Base-by-base conservation (phyloP, 1,140 invertebrate species). In the Drosophila chauvacae region DNA sequence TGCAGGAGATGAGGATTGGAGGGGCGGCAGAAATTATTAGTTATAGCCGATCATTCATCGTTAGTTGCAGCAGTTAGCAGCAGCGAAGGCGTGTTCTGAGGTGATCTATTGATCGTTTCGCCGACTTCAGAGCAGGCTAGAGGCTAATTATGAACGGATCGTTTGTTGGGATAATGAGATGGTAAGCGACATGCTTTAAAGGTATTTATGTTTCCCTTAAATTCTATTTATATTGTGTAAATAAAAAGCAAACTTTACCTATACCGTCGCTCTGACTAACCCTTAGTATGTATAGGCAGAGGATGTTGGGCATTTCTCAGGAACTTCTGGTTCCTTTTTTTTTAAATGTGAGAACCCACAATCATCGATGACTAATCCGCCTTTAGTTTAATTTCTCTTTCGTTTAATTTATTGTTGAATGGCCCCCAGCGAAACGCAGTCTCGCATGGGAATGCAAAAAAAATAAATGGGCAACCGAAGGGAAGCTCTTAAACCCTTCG, bases 321-420 rank as follows among this genome's bases (percentile, higher is more conserved):
- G 61, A 86, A 86, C 74, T 75, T 57, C 41, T 59, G 39, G n/a
- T 18, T 51, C 39, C n/a, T n/a, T 20, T 30, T 42, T 42, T 30
- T 11, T 62, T 64, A 20, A 35, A 48, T 33, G 42, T 41, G 59
- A 42, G 37, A 60, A 78, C 55, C 62, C 63, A 51, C 80, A 88
- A 84, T 88, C 85, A 90, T 84, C 64, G 85, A 88, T 88, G 84
- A 88, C 84, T 88, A 90, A 88, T 84, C 77, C 68, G 57, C 73
- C 72, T 88, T 90, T 90, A 84, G 85, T 84, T 90, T 84, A 88
- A 90, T 88, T 90, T 79, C 81, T 80, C 69, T 84, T 78, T 76
- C 61, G 76, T 84, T 88, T 84, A 90, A 88, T 88, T 88, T 88
- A 90, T 87, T 73, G 80, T 80, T 83, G 57, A 53, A 68, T 77